A percentile compares a stretch with the other conserved stretches of the same genome.
phyloP scores from a whole-genome alignment of 2,797 vertebrate genomes.

The Galaxias olidus region DNA sequence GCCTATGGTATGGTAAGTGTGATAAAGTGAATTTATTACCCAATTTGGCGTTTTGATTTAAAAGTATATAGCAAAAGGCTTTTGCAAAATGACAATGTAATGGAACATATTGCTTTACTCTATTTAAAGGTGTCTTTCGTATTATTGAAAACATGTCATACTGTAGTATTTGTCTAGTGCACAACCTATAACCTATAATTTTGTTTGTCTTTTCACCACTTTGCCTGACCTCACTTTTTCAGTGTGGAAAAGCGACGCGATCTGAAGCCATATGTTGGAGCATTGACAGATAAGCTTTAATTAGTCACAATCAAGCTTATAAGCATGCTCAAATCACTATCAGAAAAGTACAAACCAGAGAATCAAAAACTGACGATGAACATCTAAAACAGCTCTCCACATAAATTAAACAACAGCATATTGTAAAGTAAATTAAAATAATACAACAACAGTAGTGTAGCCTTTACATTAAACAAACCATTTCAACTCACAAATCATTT shows the following conservation, averaged over 20 bases:
- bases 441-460: conserved; percentile 59
- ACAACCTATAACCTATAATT: too few species aligned
- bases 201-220: neutral
- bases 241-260: conserved; percentile 62
- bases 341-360: conserved; percentile 44
- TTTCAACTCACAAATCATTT: conserved; percentile 75
- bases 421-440: conserved; percentile 52
- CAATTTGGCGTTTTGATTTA: too few species aligned
- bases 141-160: too few species aligned
- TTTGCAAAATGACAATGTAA: too few species aligned
- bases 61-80: too few species aligned
- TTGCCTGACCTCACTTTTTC: conserved; percentile 59
- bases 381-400: conserved; percentile 19
- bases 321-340: conserved; percentile 64
- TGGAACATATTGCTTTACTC: too few species aligned
- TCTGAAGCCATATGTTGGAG: conserved; percentile 62
- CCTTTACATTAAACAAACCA: conserved; percentile 65
- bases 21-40: too few species aligned
- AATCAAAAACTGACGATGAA: conserved; percentile 54
- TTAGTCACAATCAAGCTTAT: conserved; percentile 68
- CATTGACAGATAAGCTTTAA: conserved; percentile 71
- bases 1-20: too few species aligned
- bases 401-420: conserved; percentile 54
- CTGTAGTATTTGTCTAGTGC: too few species aligned
- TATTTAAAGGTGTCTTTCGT: too few species aligned